A percentile compares a stretch with the other conserved stretches of the same genome.
These are phyloP conservation scores for Pherbina coryleti DNA, from an alignment of 2,888 invertebrate genomes.

Conservation along the genomic window DNA sequence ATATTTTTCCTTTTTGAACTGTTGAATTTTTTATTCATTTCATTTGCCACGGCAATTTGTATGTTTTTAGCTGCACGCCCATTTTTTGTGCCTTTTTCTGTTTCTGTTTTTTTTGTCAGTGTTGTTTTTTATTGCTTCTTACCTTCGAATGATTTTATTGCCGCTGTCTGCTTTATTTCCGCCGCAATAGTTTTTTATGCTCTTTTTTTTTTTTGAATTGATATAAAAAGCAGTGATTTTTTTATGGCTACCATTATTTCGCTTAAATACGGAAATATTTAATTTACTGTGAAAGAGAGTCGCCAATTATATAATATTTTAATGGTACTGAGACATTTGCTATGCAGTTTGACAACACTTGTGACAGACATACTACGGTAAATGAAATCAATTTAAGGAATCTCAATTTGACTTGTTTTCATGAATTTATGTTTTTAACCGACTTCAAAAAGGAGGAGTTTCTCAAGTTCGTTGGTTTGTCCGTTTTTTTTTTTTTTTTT, in stretches of 20 bases:
- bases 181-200: conserved; percentile 34
- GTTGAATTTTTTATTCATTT: conserved; percentile 40
- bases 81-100: not conserved
- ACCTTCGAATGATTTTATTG: conserved; percentile 21
- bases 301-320: conserved; percentile 20
- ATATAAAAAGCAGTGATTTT: conserved; percentile 26
- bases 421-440: no score
- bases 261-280: conserved; percentile 32
- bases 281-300: conserved; percentile 33
- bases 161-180: conserved; percentile 36
- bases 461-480: no score
- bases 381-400: no score
- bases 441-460: no score
- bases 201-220: not conserved
- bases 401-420: no score
- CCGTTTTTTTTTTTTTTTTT: no score
- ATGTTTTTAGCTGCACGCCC: conserved; percentile 36
- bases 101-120: not conserved
- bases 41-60: conserved; percentile 40
- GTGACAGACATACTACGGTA: not conserved
- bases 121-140: not conserved
- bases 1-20: not conserved
- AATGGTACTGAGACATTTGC: not conserved
- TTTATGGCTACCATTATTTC: conserved; percentile 31
- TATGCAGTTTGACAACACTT: not conserved